Base-by-base conservation (phyloP, 2,113 vertebrate species). In the Spea multiplicata region DNA sequence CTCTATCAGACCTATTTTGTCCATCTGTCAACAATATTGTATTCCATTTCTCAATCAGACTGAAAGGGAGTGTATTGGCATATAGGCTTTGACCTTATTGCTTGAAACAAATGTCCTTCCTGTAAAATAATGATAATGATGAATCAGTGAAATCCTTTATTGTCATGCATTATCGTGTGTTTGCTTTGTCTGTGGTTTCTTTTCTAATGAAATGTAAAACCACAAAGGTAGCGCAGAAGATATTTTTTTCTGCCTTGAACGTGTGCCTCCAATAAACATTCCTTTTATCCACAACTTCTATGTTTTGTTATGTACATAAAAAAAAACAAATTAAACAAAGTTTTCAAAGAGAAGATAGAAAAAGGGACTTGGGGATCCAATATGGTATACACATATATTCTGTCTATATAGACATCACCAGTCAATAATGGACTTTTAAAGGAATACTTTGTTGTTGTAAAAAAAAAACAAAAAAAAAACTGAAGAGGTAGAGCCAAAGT, bases 1-100 rank as follows among this genome's bases (percentile, higher is more conserved):
- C 80, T 69, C 46, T 81, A 72, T 70, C 77, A 83, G 88, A 80
- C 76, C 86, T 76, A 83, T 88, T 84, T 89, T 88, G 81, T 85
- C 84, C 72, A 80, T 87, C 83, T 86, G 81, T 78, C 73, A 84
- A 4, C 69, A 45, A 83, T 83, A 72, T 79, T 82, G 73, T 84
- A 12, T 3, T 0, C 62, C 72, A 83, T 81, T 53, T 68, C 62
- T 80, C 87, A 83, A 83, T 85, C 75, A 67, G 80, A 5, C 75
- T 81, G 66, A 78, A 81, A 77, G 44, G 72, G 75, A 74, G 7
- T 52, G 64, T 71, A 82, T 13, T 46, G 10, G 57, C 64, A 66
- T 44, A 16, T 72, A 12, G n/a, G 55, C 71, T 83, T 78, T 76
- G 16, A 77, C 47, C 44, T 84, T 83, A 10, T 13, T 59, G 84